These are phyloP conservation scores for Lasioglossum vierecki DNA, from an alignment of 2,888 invertebrate species.

Conservation along the genomic window DNA sequence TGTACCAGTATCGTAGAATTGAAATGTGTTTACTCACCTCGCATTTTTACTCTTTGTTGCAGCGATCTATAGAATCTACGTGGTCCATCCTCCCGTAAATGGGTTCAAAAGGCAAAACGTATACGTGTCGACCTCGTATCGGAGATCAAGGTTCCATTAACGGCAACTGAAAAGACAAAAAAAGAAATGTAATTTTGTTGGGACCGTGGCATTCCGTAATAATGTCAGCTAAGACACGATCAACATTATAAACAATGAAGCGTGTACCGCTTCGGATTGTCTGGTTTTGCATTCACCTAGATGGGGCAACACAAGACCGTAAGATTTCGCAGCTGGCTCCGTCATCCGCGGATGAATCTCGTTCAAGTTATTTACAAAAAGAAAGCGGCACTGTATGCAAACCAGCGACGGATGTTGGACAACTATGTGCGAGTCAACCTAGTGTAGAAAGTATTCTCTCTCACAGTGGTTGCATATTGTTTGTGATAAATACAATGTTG, in stretches of 20 bases:
- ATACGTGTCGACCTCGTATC: background rate
- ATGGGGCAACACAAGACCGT: background rate
- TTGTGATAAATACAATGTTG: constrained; percentile 37
- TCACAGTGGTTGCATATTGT: background rate
- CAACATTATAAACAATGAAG: background rate
- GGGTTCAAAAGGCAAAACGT: constrained; percentile 9
- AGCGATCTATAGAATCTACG: constrained; percentile 71
- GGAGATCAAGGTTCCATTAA: background rate
- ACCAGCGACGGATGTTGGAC: constrained; percentile 5
- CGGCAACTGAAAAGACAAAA: background rate
- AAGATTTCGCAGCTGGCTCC: constrained; percentile 6
- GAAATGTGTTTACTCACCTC: background rate
- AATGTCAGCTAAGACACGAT: background rate
- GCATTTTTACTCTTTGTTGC: constrained; percentile 65
- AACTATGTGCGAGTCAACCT: constrained; percentile 6
- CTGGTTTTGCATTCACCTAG: constrained; percentile 25
- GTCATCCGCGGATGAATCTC: constrained; percentile 10
- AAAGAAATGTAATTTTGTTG: background rate
- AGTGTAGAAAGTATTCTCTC: constrained; percentile 2
- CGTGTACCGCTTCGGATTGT: background rate
- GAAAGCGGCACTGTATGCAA: constrained; percentile 34
- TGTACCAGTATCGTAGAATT: background rate
- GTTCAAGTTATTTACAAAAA: constrained; percentile 24
- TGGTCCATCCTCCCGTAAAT: constrained; percentile 61
- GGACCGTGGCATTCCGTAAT: background rate